phyloP scores from a whole-genome alignment of 2,113 vertebrate genomes.

The Dipodomys stephensi region DNA sequence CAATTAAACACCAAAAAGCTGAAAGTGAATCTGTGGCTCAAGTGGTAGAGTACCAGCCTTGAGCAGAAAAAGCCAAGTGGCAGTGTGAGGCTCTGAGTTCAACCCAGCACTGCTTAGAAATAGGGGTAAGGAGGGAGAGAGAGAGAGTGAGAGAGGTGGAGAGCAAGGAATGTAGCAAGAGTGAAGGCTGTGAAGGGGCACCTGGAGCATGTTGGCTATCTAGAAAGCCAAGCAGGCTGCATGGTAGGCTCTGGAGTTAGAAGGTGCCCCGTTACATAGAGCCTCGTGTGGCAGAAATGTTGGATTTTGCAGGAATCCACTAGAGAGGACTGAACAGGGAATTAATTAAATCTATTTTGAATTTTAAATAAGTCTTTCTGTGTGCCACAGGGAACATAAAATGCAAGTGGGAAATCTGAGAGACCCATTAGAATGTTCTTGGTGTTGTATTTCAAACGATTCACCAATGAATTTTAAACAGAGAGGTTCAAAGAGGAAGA shows the following conservation, averaged over 20 bases:
- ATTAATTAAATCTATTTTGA: slow-evolving; percentile 24
- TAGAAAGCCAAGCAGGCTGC: not conserved
- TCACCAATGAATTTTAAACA: not conserved
- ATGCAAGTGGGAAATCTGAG: not conserved
- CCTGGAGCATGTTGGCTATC: too few species aligned
- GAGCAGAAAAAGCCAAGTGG: too few species aligned
- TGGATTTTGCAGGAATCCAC: slow-evolving; percentile 23
- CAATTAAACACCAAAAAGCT: too few species aligned
- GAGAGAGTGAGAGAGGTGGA: too few species aligned
- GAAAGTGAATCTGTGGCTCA: too few species aligned
- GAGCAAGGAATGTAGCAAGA: not conserved
- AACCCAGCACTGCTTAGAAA: too few species aligned
- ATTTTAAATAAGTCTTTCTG: not conserved
- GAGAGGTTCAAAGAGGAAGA: not conserved
- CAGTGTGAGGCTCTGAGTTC: too few species aligned
- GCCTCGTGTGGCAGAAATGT: not conserved
- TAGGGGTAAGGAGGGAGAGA: too few species aligned
- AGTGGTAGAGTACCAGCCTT: too few species aligned
- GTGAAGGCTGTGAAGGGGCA: too few species aligned
- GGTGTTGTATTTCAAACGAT: not conserved
- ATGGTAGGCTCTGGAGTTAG: fast-evolving
- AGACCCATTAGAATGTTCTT: not conserved
- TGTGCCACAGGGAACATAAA: not conserved
- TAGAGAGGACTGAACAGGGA: not conserved
- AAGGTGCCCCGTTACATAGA: fast-evolving